Base-by-base conservation (phyloP, 2,797 vertebrate species). In the Gastrophryne carolinensis region DNA sequence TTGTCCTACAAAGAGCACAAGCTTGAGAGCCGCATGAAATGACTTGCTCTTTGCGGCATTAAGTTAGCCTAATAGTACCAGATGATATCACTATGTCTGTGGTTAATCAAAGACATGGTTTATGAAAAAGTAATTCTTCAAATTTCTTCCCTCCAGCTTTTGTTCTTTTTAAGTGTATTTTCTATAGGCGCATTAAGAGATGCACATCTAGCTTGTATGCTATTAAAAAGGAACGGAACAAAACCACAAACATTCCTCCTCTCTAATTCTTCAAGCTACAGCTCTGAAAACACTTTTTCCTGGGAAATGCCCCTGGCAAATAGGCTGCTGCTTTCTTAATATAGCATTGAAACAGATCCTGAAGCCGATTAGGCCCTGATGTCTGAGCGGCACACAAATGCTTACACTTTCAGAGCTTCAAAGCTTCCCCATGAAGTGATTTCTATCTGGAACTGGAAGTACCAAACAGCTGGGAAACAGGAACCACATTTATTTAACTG, bases 371-470 rank as follows among this genome's bases (percentile, higher is more conserved):
- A 70, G 67, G 23, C 5, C 52, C 4, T 34, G 65, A 23, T 53
- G 65, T 52, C 65, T 65, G 30, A 29, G 1, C 50, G 17, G 3
- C 37, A 39, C 50, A 39, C 50, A 39, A 27, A 68, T n/a, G 65
- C 49, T 68, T 52, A 68, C 50, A 68, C 65, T 54, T 68, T 52
- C 24, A 49, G 39, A 68, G 50, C 65, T 68, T 68, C 65, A 68
- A 68, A 68, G 65, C 49, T 6, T 24, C 3, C 3, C 30, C 21
- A 37, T 9, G 0, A 1, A 53, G 65, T 39, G 32, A 68, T 68
- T 15, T 19, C 21, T 56, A 56, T 41, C 65, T 39, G 3, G 34
- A 65, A 27, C 63, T 52, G 7, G 8, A 19, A 66, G 47, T 17
- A 47, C 21, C 29, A 3, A 21, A 41, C 52, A 27, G 65, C 34